These are phyloP conservation scores for Lagorchestes hirsutus DNA, from an alignment of 2,797 vertebrate species.

Conservation along the genomic window DNA sequence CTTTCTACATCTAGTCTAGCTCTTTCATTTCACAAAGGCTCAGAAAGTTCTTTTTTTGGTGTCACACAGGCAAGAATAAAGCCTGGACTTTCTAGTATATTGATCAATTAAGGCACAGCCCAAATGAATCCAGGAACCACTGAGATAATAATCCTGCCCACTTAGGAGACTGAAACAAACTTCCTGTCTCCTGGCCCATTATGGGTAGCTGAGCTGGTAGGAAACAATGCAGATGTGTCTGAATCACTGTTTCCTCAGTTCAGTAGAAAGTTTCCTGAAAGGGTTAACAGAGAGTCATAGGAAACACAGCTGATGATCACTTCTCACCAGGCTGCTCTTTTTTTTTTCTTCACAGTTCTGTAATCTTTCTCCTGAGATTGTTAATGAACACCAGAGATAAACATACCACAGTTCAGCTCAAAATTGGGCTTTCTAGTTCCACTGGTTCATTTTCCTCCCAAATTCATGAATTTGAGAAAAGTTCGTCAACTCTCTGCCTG, in stretches of 20 bases:
- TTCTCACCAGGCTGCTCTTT: slow-evolving; percentile 56
- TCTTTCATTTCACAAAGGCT: not conserved
- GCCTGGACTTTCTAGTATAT: not conserved
- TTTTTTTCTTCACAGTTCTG: slow-evolving; percentile 50
- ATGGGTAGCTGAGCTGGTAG: slow-evolving; percentile 6
- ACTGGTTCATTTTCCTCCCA: slow-evolving; percentile 78
- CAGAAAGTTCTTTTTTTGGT: not conserved
- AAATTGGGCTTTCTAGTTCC: slow-evolving; percentile 64
- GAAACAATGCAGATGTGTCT: not conserved
- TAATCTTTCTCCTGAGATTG: slow-evolving; percentile 64
- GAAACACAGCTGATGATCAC: slow-evolving; percentile 44
- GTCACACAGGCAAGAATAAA: not conserved
- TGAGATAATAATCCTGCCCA: not conserved
- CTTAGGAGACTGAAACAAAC: not conserved
- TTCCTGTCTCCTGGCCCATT: slow-evolving; percentile 37
- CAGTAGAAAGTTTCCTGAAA: slow-evolving; percentile 56
- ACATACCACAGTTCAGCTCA: slow-evolving; percentile 65
- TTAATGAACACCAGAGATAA: slow-evolving; percentile 65
- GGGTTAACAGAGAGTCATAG: slow-evolving; percentile 20
- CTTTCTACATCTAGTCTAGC: not conserved
- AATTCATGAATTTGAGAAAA: slow-evolving; percentile 78
- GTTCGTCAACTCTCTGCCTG: slow-evolving; percentile 67
- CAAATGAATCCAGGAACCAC: not conserved
- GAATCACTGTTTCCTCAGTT: slow-evolving; percentile 41
- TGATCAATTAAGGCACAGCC: not conserved